A percentile compares a stretch with the other conserved stretches of the same genome.
phyloP scores from a whole-genome alignment of 2,113 vertebrate species.

The Bothrops jararaca region DNA sequence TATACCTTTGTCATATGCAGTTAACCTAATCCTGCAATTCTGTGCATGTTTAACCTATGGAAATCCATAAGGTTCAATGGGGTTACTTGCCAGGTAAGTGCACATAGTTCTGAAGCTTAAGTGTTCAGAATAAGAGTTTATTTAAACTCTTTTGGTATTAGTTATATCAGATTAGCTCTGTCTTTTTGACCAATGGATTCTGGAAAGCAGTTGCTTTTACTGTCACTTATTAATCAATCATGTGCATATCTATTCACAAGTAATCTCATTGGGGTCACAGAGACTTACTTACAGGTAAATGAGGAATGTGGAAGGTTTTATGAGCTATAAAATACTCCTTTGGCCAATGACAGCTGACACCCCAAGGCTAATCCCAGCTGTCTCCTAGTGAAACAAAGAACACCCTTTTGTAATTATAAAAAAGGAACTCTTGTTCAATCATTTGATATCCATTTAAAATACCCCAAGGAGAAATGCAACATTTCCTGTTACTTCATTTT shows the following conservation, averaged over 20 bases:
- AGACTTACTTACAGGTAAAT: neutral
- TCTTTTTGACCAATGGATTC: neutral
- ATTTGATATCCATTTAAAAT: neutral
- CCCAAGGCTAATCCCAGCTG: conserved; percentile 5
- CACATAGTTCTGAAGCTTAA: neutral
- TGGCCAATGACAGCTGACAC: neutral
- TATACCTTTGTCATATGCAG: neutral
- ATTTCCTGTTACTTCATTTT: conserved; percentile 3
- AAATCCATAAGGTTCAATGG: neutral
- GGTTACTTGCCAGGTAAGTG: neutral
- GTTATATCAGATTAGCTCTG: neutral
- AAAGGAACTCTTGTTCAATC: conserved; percentile 10
- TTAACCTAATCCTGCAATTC: neutral
- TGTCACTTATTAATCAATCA: neutral
- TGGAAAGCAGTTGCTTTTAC: neutral
- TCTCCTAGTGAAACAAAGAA: conserved; percentile 14
- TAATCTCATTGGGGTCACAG: neutral
- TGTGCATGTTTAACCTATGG: neutral
- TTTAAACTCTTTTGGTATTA: neutral
- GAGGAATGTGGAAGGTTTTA: neutral
- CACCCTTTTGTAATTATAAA: conserved; percentile 21
- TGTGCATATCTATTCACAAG: neutral
- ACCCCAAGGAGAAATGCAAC: neutral
- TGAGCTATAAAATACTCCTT: neutral
- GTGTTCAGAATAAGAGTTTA: neutral